A percentile compares a stretch with the other conserved stretches of the same genome.
These are phyloP conservation scores for Xylocampa areola DNA, from an alignment of 2,888 invertebrate genomes.

Conservation along the genomic window DNA sequence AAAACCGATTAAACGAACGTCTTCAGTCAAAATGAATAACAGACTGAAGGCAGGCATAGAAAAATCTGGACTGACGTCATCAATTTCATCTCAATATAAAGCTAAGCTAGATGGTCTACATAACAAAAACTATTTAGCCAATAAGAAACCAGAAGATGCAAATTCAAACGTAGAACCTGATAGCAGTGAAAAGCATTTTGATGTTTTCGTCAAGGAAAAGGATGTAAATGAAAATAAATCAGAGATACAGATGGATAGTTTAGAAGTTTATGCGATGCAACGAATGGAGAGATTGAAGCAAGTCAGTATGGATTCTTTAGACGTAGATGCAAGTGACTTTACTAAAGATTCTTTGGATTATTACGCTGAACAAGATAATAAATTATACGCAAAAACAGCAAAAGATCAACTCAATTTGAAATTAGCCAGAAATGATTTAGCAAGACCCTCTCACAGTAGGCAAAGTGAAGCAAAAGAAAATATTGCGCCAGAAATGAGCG, in stretches of 20 bases:
- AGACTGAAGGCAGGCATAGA: constrained; percentile 85
- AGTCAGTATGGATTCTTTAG: constrained; percentile 87
- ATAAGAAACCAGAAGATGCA: constrained; percentile 77
- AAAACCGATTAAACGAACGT: constrained; percentile 92
- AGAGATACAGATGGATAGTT: constrained; percentile 91
- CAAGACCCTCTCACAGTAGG: constrained; percentile 69
- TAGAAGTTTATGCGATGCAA: constrained; percentile 89
- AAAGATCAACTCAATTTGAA: constrained; percentile 80
- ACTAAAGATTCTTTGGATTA: constrained; percentile 87
- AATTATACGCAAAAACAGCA: constrained; percentile 71
- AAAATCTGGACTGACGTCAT: constrained; percentile 80
- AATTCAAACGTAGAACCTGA: constrained; percentile 84
- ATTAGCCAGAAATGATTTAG: constrained; percentile 72
- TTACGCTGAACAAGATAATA: constrained; percentile 84
- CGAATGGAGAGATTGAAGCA: constrained; percentile 81
- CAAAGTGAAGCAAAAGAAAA: constrained; percentile 80
- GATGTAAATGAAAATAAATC: constrained; percentile 90
- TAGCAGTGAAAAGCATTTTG: constrained; percentile 87
- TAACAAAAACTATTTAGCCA: constrained; percentile 80
- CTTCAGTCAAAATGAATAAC: constrained; percentile 90
- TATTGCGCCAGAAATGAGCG: constrained; percentile 77
- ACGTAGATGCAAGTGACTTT: constrained; percentile 84
- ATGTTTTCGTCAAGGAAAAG: constrained; percentile 90
- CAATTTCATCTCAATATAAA: constrained; percentile 87
- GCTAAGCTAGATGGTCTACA: constrained; percentile 87